Base-by-base conservation (phyloP, 2,888 invertebrate species). In the Drosophila setosimentum region DNA sequence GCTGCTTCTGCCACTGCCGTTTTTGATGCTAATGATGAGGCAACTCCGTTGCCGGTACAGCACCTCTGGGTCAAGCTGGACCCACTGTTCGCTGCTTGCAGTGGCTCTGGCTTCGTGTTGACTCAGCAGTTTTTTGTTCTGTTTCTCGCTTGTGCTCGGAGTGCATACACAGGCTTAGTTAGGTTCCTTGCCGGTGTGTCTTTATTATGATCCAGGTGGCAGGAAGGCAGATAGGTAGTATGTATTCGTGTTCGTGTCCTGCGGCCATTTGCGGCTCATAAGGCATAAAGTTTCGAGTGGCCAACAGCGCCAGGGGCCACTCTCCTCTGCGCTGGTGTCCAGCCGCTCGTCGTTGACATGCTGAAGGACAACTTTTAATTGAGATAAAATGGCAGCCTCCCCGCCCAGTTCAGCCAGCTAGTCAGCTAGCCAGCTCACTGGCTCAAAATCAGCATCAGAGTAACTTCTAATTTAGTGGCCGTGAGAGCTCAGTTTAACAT, bases 391-490 rank as follows among this genome's bases (percentile, higher is more conserved):
- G 81, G 55, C 78, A 79, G 78, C 73, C 45, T 63, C 68, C 54
- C 59, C 67, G 54, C 35, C 21, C 29, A 54, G 11, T n/a, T 18
- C 48, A 29, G 57, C 57, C 27, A 21, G 50, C 54, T 8, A 32
- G 42, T 11, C 30, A 40, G 40, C n/a, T 40, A 40, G n/a, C 16
- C 16, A 30, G 48, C 45, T 60, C 32, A 60, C 69, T 30, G 69
- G 75, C 73, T 73, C 37, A 73, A 85, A 87, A 86, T 89, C 88
- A 86, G 85, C 88, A 86, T 70, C 90, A 74, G 87, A 87, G 81
- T 89, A 87, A 90, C 89, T 90, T 90, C 87, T 89, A 87, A 90
- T 90, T 90, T 89, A 89, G 90, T 91, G 89, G 81, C 83, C 77
- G 77, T 81, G 87, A 85, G 81, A 77, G 82, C 82, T 73, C 73